Evolutionary conservation across 2,797 vertebrate species (phyloP).

Genomic region (Cuculus canorus): DNA sequence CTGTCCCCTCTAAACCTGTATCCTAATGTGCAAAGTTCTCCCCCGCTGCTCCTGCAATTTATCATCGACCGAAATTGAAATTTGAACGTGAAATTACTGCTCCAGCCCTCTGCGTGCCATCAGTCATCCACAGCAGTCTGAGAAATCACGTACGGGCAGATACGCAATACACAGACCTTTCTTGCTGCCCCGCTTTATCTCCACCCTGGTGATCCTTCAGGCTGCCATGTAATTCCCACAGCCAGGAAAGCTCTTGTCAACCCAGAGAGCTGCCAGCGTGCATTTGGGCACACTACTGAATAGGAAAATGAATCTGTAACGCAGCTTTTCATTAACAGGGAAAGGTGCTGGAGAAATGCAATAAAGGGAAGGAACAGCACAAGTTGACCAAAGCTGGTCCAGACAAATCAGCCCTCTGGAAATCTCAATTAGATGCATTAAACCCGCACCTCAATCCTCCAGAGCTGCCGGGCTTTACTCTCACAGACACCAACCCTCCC

Average conservation of each 20-base stretch:
- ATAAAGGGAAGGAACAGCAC: background rate
- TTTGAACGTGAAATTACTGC: background rate
- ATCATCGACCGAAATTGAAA: too few species aligned
- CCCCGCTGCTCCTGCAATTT: background rate
- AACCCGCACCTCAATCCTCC: background rate
- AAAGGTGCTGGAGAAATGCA: background rate
- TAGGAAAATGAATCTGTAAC: background rate
- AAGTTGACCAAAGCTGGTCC: background rate
- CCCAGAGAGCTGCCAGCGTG: background rate
- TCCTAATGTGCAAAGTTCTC: background rate
- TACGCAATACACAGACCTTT: rapidly evolving
- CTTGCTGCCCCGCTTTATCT: background rate
- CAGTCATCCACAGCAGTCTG: too few species aligned
- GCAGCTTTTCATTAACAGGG: background rate
- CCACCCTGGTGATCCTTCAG: background rate
- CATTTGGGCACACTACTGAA: background rate
- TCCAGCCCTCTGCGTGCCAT: background rate
- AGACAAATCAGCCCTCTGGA: background rate
- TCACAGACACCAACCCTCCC: background rate
- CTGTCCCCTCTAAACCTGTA: background rate
- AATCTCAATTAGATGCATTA: background rate
- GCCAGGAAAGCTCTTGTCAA: background rate
- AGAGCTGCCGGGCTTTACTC: background rate
- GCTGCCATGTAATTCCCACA: background rate
- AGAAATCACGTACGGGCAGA: background rate